These are phyloP conservation scores for Gymnothorax javanicus DNA, from an alignment of 2,797 vertebrate species.

Conservation along the genomic window DNA sequence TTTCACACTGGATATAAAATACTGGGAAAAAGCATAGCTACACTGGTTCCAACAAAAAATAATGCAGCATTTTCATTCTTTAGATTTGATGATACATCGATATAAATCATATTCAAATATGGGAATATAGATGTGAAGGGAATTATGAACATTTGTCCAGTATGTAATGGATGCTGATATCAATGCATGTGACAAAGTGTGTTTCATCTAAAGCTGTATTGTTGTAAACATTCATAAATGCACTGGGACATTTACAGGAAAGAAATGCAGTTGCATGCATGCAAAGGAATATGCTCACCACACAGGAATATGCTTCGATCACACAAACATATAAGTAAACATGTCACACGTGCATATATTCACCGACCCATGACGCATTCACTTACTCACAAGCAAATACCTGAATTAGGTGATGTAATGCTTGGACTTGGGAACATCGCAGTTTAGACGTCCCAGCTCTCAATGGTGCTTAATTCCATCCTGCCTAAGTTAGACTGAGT, in stretches of 20 bases:
- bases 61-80: background rate
- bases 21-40: background rate
- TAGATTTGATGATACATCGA: too few relatives aligned
- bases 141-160: too few relatives aligned
- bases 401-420: background rate
- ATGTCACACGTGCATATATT: background rate
- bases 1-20: background rate
- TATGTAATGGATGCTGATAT: too few relatives aligned
- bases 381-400: background rate
- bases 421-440: background rate
- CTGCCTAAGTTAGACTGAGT: constrained; percentile 28
- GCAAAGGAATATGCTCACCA: background rate
- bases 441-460: background rate
- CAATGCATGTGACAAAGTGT: too few relatives aligned
- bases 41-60: background rate
- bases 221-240: background rate
- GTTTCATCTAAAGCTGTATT: too few relatives aligned
- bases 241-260: background rate
- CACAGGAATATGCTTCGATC: background rate
- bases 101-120: too few relatives aligned
- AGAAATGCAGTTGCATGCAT: background rate
- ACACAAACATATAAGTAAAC: background rate
- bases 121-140: too few relatives aligned
- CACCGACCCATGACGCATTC: background rate
- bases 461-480: constrained; percentile 9